Evolutionary conservation across 2,888 invertebrate genomes (phyloP), one percentile per base, ranked within the genome.

Genomic region (Lapara coniferarum): DNA sequence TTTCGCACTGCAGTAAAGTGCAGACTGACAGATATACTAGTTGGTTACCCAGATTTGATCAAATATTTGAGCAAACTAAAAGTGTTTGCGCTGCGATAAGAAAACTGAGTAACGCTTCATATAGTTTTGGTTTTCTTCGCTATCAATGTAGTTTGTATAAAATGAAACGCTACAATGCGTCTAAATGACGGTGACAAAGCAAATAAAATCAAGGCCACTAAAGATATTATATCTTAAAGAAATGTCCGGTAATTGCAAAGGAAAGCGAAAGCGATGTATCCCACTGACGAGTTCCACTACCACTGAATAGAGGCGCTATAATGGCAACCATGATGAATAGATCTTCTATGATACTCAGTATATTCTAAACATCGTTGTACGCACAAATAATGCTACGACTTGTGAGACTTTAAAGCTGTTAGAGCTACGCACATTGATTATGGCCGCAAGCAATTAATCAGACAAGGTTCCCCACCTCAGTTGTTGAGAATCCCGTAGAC

Each of bases 41-140:
- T 14, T 56, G 12, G 12, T 1, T 44, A 44, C 46, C 57, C 57
- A 14, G 30, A 58, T 58, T 58, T 58, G 57, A 58, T 13, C 59
- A 59, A 59, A 59, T 46, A 46, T 59, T 59, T 59, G 59, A 46
- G 44, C 59, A 10, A 59, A 10, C 59, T 46, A 59, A 59, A 59
- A 59, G 59, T 59, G 59, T 59, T 59, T 59, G 59, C 16, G 59
- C 46, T 59, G 46, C 44, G 16, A 16, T 59, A 25, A 4, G 59
- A 46, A 59, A 59, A 46, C 46, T 59, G 46, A 59, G 16, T 59
- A 19, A 44, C 16, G 46, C 16, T 59, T 59, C 12, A 59, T 59
- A 16, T 12, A 44, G 56, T 59, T 46, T 16, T 14, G 16, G 46
- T 46, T 59, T 46, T 37, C 37, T 5, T 37, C 37, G 37, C 37